Evolutionary conservation across 2,113 vertebrate species (phyloP).

Genomic region (Aramus guarauna): DNA sequence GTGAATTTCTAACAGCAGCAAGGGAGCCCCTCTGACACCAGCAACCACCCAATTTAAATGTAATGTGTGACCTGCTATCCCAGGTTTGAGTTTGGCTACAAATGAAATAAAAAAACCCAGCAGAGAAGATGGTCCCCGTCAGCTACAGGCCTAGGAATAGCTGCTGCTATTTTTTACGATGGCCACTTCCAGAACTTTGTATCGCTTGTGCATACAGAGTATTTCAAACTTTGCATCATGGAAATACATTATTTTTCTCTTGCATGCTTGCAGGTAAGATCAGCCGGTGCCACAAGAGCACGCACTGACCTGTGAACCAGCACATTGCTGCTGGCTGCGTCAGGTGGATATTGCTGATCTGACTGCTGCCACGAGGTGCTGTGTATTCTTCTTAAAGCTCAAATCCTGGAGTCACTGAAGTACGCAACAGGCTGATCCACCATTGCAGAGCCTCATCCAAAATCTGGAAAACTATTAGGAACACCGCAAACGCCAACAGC

Average conservation of each 20-base stretch:
- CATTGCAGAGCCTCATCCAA: not conserved
- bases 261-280: not conserved
- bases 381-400: not conserved
- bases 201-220: not conserved
- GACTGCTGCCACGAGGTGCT: not conserved
- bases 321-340: not conserved
- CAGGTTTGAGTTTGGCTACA: not conserved
- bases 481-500: not conserved
- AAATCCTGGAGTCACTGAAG: not conserved
- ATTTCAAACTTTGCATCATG: not conserved
- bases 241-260: not conserved
- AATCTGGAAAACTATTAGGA: not conserved
- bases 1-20: not conserved
- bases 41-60: not conserved
- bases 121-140: not conserved
- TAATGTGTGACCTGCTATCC: not conserved
- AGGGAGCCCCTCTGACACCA: not conserved
- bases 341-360: fast-evolving
- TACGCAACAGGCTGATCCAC: not conserved
- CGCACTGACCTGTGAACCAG: not conserved
- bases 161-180: not conserved
- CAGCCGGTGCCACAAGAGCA: not conserved
- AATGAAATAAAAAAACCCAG: not conserved
- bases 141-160: not conserved
- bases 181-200: not conserved